Evolutionary conservation across 2,888 invertebrate species (phyloP).

Genomic region (Agrochola litura): DNA sequence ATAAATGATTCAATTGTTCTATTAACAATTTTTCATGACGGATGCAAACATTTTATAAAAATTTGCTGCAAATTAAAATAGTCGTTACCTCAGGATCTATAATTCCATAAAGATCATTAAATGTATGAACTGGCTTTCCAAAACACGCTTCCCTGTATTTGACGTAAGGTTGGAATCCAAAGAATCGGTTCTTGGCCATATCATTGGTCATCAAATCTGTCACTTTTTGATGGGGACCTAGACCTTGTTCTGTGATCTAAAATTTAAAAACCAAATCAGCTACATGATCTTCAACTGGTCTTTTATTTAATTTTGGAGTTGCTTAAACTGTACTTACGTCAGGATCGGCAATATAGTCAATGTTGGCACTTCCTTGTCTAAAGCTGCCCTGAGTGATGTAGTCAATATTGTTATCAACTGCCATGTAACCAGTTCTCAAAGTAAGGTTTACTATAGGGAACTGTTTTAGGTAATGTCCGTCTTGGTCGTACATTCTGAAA

Average conservation of each 20-base stretch:
- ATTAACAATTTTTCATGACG: neutral
- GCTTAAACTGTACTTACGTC: conserved; percentile 71
- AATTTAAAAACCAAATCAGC: conserved; percentile 37
- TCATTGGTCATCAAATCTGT: conserved; percentile 76
- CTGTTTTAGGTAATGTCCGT: conserved; percentile 73
- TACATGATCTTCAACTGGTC: neutral
- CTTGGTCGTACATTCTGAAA: conserved; percentile 75
- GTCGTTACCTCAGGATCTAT: conserved; percentile 74
- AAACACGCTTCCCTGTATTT: conserved; percentile 95
- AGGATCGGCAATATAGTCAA: conserved; percentile 79
- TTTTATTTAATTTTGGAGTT: neutral
- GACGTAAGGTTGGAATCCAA: conserved; percentile 96
- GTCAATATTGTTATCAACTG: conserved; percentile 76
- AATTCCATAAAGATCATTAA: conserved; percentile 67
- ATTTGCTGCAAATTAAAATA: neutral
- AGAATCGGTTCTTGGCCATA: conserved; percentile 91
- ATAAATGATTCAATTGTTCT: neutral
- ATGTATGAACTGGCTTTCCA: conserved; percentile 91
- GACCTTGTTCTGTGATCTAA: conserved; percentile 73
- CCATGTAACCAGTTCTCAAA: conserved; percentile 75
- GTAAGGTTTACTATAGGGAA: conserved; percentile 76
- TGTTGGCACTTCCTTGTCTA: conserved; percentile 77
- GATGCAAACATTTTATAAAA: neutral
- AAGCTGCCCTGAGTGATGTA: conserved; percentile 79
- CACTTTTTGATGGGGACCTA: conserved; percentile 74